A percentile compares a stretch with the other conserved stretches of the same genome.
Evolutionary conservation across 2,797 vertebrate species (phyloP).

Genomic region (Gambelia wislizenii): DNA sequence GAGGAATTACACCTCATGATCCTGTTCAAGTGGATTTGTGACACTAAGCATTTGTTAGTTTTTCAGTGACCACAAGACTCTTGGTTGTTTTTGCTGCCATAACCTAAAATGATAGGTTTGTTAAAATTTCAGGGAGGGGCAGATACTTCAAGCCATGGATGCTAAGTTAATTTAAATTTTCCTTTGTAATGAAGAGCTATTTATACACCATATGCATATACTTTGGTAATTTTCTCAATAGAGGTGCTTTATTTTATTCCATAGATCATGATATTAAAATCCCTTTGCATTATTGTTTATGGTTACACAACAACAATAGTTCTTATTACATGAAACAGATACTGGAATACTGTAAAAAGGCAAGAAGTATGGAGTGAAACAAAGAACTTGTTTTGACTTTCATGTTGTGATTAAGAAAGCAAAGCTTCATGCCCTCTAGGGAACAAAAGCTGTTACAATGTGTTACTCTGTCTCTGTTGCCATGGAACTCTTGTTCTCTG

Average conservation of each 20-base stretch:
- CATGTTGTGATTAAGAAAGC: constrained; percentile 29
- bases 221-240: not conserved
- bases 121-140: no score
- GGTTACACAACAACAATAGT: not conserved
- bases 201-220: not conserved
- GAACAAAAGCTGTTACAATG: constrained; percentile 54
- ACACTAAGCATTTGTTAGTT: no score
- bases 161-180: not conserved
- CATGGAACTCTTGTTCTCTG: constrained; percentile 64
- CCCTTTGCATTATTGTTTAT: not conserved
- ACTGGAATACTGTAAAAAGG: not conserved
- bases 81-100: not conserved
- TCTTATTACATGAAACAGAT: not conserved
- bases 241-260: not conserved
- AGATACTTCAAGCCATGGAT: not conserved
- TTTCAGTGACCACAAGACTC: not conserved
- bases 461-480: constrained; percentile 61
- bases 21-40: no score
- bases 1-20: no score
- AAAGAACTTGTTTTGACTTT: constrained; percentile 40
- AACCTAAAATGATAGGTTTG: not conserved
- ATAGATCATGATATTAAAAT: not conserved
- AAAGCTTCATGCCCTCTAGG: constrained; percentile 15
- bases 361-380: not conserved
- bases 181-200: not conserved